A percentile compares a stretch with the other conserved stretches of the same genome.
Conservation (phyloP, 2,888 invertebrate species). For the Venustoraphidia nigricollis region DNA sequence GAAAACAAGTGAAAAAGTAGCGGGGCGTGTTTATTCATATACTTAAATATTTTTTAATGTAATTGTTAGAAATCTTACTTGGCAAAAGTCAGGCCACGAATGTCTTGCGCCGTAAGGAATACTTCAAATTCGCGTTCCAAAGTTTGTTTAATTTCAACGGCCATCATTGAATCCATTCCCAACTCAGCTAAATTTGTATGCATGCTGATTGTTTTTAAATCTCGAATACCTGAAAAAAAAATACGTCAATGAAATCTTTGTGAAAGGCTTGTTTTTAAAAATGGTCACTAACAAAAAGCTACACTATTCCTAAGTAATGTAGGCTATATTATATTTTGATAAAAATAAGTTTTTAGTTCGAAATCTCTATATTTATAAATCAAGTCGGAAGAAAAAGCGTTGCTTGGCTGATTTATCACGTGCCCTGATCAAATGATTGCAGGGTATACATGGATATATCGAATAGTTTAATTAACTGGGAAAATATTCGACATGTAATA, state of each 20-base stretch:
- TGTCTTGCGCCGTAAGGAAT: conserved; percentile 71
- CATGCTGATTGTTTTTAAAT: conserved; percentile 51
- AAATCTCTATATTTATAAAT: too few relatives aligned
- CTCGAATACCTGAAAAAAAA: conserved; percentile 36
- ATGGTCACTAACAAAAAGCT: too few relatives aligned
- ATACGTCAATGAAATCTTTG: neutral
- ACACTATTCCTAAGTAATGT: too few relatives aligned
- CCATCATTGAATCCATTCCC: conserved; percentile 96
- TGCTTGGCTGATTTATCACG: too few relatives aligned
- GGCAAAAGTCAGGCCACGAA: conserved; percentile 63
- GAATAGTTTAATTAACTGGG: too few relatives aligned
- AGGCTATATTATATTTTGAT: too few relatives aligned
- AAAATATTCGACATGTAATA: too few relatives aligned
- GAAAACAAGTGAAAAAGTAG: neutral
- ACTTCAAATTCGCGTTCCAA: conserved; percentile 81
- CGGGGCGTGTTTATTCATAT: neutral
- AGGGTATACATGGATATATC: too few relatives aligned
- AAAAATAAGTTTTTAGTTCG: too few relatives aligned
- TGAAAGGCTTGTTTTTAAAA: too few relatives aligned
- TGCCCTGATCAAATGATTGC: too few relatives aligned
- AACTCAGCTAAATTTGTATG: conserved; percentile 71
- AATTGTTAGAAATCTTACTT: conserved; percentile 25
- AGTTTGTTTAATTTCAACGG: conserved; percentile 88
- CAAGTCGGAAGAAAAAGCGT: too few relatives aligned
- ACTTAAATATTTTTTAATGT: neutral